Conservation (phyloP, 2,113 vertebrate genomes). For the Psettodes erumei region DNA sequence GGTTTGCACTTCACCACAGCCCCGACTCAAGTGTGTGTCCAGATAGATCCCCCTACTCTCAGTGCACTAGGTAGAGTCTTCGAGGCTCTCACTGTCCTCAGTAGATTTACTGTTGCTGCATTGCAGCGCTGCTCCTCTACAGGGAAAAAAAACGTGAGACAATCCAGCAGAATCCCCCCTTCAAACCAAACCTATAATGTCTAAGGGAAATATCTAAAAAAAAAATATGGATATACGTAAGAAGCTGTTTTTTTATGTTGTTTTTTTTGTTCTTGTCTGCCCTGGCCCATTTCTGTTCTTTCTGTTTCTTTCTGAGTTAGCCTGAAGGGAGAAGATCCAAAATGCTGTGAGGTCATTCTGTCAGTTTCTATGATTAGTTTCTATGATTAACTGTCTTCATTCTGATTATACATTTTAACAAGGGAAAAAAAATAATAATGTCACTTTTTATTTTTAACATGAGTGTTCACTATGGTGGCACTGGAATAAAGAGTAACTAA, state of each 20-base stretch:
- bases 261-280: conserved; percentile 77
- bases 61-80: conserved; percentile 82
- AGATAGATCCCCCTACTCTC: conserved; percentile 69
- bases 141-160: conserved; percentile 83
- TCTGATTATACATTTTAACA: conserved; percentile 80
- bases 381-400: conserved; percentile 79
- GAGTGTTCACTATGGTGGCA: conserved; percentile 83
- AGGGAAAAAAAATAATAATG: conserved; percentile 63
- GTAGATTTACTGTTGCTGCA: conserved; percentile 83
- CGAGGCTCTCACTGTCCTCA: conserved; percentile 78
- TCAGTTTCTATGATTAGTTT: conserved; percentile 82
- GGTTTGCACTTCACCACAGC: conserved; percentile 78
- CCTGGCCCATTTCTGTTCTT: conserved; percentile 74
- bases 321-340: conserved; percentile 77
- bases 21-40: conserved; percentile 73
- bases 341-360: conserved; percentile 82
- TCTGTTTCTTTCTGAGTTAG: conserved; percentile 70
- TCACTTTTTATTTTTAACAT: conserved; percentile 81
- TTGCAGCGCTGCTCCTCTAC: conserved; percentile 82
- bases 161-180: conserved; percentile 82
- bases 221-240: conserved; percentile 75
- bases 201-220: conserved; percentile 76
- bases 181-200: conserved; percentile 77
- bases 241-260: conserved; percentile 73
- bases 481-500: conserved; percentile 85